Evolutionary conservation across 2,888 invertebrate genomes (phyloP), one percentile per base, ranked within the genome.

Genomic region (Meiosimyza platycephala): DNA sequence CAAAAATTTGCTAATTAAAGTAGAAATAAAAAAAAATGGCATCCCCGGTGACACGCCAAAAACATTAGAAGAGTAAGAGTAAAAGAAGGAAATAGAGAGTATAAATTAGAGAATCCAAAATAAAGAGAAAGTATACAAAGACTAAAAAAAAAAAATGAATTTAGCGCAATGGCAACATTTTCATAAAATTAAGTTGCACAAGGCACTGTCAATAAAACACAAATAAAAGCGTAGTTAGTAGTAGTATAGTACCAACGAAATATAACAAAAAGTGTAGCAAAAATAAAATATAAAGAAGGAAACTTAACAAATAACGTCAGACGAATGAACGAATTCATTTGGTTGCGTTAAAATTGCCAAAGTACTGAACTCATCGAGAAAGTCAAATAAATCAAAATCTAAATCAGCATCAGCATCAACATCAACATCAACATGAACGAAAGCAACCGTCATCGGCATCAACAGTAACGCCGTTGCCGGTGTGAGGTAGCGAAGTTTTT

Each of bases 181-280:
- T 83, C 83, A 83, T 83, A 81, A 83, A 80, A 83, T 80, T 82
- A 79, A 82, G 79, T 80, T 80, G 78, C 78, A 75, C 78, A 77
- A 81, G 76, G 62, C 68, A 60, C 16, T 28, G 16, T 22, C 50
- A 64, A 64, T 51, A 64, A 78, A 79, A 72, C 59, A 40, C 40
- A 22, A 52, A 40, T 51, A 69, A 70, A 40, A 63, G 51, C 52
- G 40, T 7, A 28, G 47, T 13, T 50, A 13, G 48, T 13, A 62
- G 54, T 22, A 40, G 16, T 6, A 33, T 16, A 63, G 62, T 51
- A 12, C 6, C 4, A n/a, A 40, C 2, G 51, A 55, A 67, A 47
- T 67, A n/a, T 16, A 13, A 54, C 18, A 33, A 54, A 52, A 33
- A 9, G 22, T 51, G 22, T 28, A 52, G 13, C 33, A 9, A 47